Conservation (phyloP, 2,797 vertebrate species). For the Potorous gilbertii region DNA sequence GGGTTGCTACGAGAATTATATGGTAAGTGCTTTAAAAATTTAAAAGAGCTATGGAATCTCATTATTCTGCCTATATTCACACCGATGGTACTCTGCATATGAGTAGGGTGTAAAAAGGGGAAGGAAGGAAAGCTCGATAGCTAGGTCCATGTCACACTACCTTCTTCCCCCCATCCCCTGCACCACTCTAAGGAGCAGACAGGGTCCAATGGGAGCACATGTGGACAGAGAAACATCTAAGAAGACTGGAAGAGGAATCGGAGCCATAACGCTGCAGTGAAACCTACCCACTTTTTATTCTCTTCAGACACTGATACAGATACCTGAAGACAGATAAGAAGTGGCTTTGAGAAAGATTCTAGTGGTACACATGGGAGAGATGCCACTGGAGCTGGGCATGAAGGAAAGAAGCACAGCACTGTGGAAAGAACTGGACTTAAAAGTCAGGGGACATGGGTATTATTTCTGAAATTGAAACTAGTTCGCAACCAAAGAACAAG, state of each 20-base stretch:
- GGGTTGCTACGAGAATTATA: neutral
- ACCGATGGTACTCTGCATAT: neutral
- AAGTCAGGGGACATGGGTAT: no score
- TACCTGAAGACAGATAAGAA: neutral
- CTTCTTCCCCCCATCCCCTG: no score
- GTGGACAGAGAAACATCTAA: neutral
- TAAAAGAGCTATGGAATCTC: neutral
- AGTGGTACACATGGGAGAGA: neutral
- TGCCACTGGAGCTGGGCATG: neutral
- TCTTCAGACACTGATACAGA: neutral
- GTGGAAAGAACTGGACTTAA: no score
- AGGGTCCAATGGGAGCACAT: neutral
- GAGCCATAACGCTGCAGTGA: neutral
- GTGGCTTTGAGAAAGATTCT: neutral
- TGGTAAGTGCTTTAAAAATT: neutral
- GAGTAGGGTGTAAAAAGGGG: neutral
- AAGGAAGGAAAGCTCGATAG: neutral
- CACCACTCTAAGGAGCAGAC: neutral
- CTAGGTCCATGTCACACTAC: neutral
- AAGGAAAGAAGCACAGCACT: no score
- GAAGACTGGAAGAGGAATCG: neutral
- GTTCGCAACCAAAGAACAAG: neutral
- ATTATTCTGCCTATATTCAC: neutral
- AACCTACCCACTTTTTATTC: neutral
- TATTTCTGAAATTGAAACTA: no score